Percentiles rank a stretch among this genome's conserved stretches.
Evolutionary conservation across 2,888 invertebrate species (phyloP).

Genomic region (Diarsia dahlii): DNA sequence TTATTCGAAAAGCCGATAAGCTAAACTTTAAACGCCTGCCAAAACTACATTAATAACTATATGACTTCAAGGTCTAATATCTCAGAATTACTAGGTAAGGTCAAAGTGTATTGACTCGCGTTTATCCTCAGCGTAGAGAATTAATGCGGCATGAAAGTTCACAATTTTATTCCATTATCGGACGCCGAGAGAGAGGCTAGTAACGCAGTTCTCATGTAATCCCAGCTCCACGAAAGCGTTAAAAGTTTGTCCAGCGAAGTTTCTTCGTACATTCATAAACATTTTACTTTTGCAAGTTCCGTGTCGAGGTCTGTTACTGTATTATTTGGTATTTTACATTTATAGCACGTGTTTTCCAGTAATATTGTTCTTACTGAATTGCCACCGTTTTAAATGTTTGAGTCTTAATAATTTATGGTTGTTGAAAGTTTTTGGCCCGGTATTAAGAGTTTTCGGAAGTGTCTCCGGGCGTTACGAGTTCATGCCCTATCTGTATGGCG

Average conservation of each 20-base stretch:
- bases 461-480: constrained; percentile 31
- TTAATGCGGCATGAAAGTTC: constrained; percentile 77
- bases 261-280: constrained; percentile 87
- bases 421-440: constrained; percentile 48
- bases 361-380: constrained; percentile 58
- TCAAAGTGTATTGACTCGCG: constrained; percentile 62
- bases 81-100: constrained; percentile 41
- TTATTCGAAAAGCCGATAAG: constrained; percentile 28
- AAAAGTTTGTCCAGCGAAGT: constrained; percentile 80
- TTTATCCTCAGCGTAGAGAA: constrained; percentile 67
- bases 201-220: constrained; percentile 88
- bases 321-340: constrained; percentile 81
- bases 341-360: constrained; percentile 69
- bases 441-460: constrained; percentile 56
- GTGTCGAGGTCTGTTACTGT: constrained; percentile 68
- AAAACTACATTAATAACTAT: constrained; percentile 34
- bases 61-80: constrained; percentile 25
- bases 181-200: constrained; percentile 75
- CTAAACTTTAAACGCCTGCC: neutral
- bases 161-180: constrained; percentile 84
- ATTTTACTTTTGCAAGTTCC: constrained; percentile 82
- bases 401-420: constrained; percentile 58
- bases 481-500: constrained; percentile 35
- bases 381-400: constrained; percentile 41
- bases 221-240: constrained; percentile 80